These are phyloP conservation scores for Galleria mellonella DNA, from an alignment of 1,140 invertebrate genomes.

Conservation along the genomic window DNA sequence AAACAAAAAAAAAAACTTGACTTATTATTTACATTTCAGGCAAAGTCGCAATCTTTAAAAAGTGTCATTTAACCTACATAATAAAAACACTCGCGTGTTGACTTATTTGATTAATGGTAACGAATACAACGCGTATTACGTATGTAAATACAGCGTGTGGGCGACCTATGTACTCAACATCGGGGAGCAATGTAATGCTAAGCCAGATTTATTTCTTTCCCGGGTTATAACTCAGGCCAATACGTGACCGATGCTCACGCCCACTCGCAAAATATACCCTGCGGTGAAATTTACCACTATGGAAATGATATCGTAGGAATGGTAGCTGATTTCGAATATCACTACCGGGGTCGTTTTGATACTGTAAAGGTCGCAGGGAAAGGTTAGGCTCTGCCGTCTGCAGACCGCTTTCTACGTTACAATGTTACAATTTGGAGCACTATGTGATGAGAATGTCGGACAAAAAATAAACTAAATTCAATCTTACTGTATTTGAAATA, in stretches of 20 bases:
- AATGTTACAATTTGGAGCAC: neutral
- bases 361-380: slow-evolving; percentile 53
- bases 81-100: too few relatives aligned
- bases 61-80: too few relatives aligned
- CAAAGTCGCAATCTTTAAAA: too few relatives aligned
- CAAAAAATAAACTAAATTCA: too few relatives aligned
- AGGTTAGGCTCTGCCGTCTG: slow-evolving; percentile 51
- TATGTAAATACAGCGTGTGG: slow-evolving; percentile 31
- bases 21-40: too few relatives aligned
- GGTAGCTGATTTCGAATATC: slow-evolving; percentile 46
- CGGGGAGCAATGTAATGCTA: slow-evolving; percentile 33
- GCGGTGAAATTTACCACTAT: slow-evolving; percentile 18
- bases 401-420: slow-evolving; percentile 44
- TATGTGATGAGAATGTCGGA: too few relatives aligned
- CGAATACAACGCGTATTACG: slow-evolving; percentile 14
- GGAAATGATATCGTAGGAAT: slow-evolving; percentile 28
- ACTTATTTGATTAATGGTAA: too few relatives aligned
- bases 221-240: slow-evolving; percentile 55
- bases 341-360: slow-evolving; percentile 51
- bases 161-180: slow-evolving; percentile 27
- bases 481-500: too few relatives aligned
- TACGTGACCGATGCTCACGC: slow-evolving; percentile 68
- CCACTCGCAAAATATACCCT: slow-evolving; percentile 23
- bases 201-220: slow-evolving; percentile 58
- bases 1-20: too few relatives aligned